Base-by-base conservation (phyloP, 2,113 vertebrate genomes). In the Nestor notabilis region DNA sequence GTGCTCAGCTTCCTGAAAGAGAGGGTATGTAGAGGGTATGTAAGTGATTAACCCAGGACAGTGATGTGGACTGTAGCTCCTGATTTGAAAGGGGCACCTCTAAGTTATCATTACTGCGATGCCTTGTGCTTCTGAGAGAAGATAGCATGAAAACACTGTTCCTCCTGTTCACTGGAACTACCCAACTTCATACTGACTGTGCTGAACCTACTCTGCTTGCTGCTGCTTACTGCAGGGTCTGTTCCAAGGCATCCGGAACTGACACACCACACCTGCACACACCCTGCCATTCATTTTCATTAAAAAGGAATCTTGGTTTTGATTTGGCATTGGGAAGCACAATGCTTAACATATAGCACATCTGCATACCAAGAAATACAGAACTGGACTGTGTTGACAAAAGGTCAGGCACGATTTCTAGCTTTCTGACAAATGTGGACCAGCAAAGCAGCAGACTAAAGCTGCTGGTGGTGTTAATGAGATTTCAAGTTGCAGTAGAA, bases 111-210 rank as follows among this genome's bases (percentile, higher is more conserved):
- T 72, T 46, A 24, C 28, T 39, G 11, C 35, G 31, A 35, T 64
- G 35, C 39, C 58, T 9, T 74, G 31, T 43, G 43, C 49, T 77
- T 56, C 47, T 64, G 69, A 82, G 44, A 55, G 79, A 88, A 64
- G 58, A 41, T 25, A 12, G 3, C 2, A 0, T 39, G 21, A 69
- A 69, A 71, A 55, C 18, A 74, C 17, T 0, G 0, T 79, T 76
- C 44, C 49, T 79, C 60, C n/a, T 47, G 28, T 27, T 81, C 39
- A 23, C 10, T 9, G 49, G 12, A 85, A 46, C 55, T 50, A 33
- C 33, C 17, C 25, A 55, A 1, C 35, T 82, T 61, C 60, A 7
- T 24, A 24, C 1, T 74, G 60, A 20, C 75, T 60, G 43, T 74
- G 90, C 21, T 33, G 8, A 78, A 17, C 47, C 43, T 44, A 53